Evolutionary conservation across 2,113 vertebrate genomes (phyloP), one percentile per base, ranked within the genome.

Genomic region (Atherinomorus stipes): DNA sequence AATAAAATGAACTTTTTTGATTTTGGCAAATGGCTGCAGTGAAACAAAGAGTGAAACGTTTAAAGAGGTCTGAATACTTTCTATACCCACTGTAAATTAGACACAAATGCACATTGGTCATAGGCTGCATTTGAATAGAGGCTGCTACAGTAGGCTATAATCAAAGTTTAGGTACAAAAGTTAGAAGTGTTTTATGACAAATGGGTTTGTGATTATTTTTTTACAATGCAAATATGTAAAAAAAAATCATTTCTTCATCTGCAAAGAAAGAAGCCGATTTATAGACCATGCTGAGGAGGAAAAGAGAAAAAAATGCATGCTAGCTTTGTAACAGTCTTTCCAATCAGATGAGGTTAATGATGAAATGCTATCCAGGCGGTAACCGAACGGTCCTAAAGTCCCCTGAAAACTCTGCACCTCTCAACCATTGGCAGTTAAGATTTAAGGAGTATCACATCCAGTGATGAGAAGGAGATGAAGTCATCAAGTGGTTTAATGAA

Each of bases 391-490:
- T 81, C 49, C 28, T 50, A 57, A 13, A 31, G 34, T 40, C 57
- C 23, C 65, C 37, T 38, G 65, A 44, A 68, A 62, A 37, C 49
- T 28, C 54, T 25, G 52, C 54, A 53, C 22, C 31, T 57, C 45
- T 62, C 26, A 53, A 53, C 50, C 50, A 12, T 19, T 58, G 70
- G 45, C 37, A 73, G 31, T 19, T 60, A 45, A 74, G 26, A 72
- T 69, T 42, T 7, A 12, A 76, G 38, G 44, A 81, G 64, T 68
- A 61, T 44, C 10, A 63, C 51, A 60, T 66, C 47, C 64, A 78
- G 62, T 82, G 78, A 87, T 85, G 78, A 89, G 75, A 67, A 31
- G 71, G 61, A 84, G 54, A 89, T 86, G 82, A 84, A 84, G 84
- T 89, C 81, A 85, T 88, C 71, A 81, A 79, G 80, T 51, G 59